Evolutionary conservation across 2,888 invertebrate genomes (phyloP), one percentile per base, ranked within the genome.

Genomic region (Phytoseiulus persimilis): DNA sequence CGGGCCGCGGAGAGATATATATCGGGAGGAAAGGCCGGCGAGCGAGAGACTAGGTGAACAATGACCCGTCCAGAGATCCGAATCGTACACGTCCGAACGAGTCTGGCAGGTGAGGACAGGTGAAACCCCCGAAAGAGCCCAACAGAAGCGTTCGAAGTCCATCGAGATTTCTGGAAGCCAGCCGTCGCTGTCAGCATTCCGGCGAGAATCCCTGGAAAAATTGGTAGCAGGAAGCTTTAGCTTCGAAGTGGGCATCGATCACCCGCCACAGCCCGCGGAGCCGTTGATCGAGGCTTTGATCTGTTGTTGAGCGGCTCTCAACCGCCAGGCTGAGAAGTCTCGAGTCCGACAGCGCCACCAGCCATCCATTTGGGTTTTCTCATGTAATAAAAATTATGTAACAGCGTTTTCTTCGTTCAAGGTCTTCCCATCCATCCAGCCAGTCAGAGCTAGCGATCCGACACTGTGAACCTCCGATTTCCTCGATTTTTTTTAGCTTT

Each of bases 361-460:
- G 6, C 46, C 65, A 65, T 65, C 65, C 65, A 65, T 65, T 65
- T 65, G 65, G 65, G 65, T 65, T 65, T 65, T 65, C 65, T 65
- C 65, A 65, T 65, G 65, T 65, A 65, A 65, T 65, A 65, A 65
- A 65, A 65, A 65, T 65, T 65, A 65, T 65, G 65, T 65, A 65
- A 65, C 65, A 6, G 65, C 65, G 65, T 65, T 65, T 65, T 65
- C 65, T 65, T 65, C 65, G 65, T 65, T 65, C 65, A 65, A 65
- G 65, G 65, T 65, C 65, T 65, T 65, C 65, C 65, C 65, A 65
- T 65, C 65, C 65, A 65, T 65, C 23, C 65, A 65, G 65, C 11
- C 65, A 65, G 65, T 3, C 65, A 65, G 18, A 65, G 65, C 23
- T 23, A 65, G 65, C 65, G 65, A 65, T 6, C 28, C 14, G 65